A percentile compares a stretch with the other conserved stretches of the same genome.
Evolutionary conservation across 2,113 vertebrate species (phyloP).

Genomic region (Cervus canadensis): DNA sequence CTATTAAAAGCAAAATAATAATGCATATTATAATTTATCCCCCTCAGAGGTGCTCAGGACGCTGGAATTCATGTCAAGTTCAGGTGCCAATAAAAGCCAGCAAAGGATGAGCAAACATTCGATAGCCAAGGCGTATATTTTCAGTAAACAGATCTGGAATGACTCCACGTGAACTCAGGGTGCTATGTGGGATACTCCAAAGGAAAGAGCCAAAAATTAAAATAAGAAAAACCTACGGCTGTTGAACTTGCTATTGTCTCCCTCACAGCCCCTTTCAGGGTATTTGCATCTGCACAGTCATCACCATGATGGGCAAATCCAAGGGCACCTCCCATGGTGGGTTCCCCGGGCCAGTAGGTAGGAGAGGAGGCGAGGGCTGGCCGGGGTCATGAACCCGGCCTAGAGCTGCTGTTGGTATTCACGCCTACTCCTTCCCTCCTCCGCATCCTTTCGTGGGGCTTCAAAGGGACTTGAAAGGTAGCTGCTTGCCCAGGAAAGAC

Average conservation of each 20-base stretch:
- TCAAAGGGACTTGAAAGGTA: not conserved
- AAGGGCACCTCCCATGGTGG: rapidly evolving
- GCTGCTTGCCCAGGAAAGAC: not conserved
- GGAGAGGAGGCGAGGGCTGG: not conserved
- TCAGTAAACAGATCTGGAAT: not conserved
- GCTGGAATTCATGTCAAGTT: not conserved
- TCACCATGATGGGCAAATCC: rapidly evolving
- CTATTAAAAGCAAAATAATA: not conserved
- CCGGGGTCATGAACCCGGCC: rapidly evolving
- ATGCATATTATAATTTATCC: not conserved
- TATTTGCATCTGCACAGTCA: rapidly evolving
- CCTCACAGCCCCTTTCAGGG: not conserved
- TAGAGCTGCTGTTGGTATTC: no score
- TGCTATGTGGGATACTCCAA: not conserved
- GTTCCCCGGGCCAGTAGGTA: not conserved
- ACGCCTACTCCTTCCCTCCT: no score
- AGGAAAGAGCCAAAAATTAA: not conserved
- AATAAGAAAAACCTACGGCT: not conserved
- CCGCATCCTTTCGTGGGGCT: not conserved
- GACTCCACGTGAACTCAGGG: not conserved
- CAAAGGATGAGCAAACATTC: rapidly evolving
- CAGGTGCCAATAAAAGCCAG: not conserved
- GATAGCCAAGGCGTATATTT: rapidly evolving
- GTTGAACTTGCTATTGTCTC: not conserved
- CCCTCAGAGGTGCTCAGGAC: not conserved